A percentile compares a stretch with the other conserved stretches of the same genome.
Conservation (phyloP, 1,140 invertebrate genomes). For the Listronotus bonariensis region DNA sequence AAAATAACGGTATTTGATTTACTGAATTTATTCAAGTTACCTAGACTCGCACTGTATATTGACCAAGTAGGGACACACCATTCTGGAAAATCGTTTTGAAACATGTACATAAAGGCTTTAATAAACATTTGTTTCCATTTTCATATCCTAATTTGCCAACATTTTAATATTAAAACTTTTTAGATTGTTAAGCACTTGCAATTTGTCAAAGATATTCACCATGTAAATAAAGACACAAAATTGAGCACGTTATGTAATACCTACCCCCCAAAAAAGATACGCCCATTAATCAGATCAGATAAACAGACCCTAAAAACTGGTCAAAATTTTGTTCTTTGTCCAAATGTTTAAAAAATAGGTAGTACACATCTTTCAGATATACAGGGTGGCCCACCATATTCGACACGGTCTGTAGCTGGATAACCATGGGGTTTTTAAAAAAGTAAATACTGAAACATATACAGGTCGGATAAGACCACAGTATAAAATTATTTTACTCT, state of each 20-base stretch:
- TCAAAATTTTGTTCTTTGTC: too few species aligned
- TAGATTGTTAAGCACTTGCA: slow-evolving; percentile 7
- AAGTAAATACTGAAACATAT: too few species aligned
- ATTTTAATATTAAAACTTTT: slow-evolving; percentile 8
- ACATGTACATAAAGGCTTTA: background rate
- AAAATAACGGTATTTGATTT: too few species aligned
- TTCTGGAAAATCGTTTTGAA: background rate
- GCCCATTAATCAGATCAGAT: background rate
- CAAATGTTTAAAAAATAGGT: too few species aligned
- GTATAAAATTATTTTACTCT: too few species aligned
- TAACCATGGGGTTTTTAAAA: too few species aligned
- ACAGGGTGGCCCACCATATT: too few species aligned
- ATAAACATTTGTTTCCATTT: background rate
- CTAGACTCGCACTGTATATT: too few species aligned
- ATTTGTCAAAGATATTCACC: slow-evolving; percentile 8
- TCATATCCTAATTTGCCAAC: background rate
- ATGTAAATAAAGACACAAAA: slow-evolving; percentile 6
- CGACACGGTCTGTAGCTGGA: too few species aligned
- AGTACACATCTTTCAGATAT: too few species aligned
- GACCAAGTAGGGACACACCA: background rate
- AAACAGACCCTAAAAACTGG: background rate
- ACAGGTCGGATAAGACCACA: too few species aligned
- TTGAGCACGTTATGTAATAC: background rate
- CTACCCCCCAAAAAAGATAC: background rate
- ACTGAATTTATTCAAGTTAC: too few species aligned